Evolutionary conservation across 2,888 invertebrate genomes (phyloP).

Genomic region (Machimus rusticus): DNA sequence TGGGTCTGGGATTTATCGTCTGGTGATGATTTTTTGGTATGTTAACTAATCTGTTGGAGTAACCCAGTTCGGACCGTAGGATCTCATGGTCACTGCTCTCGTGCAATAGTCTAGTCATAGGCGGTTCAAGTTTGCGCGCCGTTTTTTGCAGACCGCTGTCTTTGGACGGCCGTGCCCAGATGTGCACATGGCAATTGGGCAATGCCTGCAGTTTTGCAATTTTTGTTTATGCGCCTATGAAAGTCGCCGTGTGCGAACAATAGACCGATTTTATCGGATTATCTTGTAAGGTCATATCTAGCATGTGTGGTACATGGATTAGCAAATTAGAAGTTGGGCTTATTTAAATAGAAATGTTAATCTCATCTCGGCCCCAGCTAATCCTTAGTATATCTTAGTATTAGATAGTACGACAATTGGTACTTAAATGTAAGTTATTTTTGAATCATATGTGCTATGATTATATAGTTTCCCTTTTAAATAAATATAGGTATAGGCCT

Average conservation of each 20-base stretch:
- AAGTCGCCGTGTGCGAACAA: background rate
- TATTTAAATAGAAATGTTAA: background rate
- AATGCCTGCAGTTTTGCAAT: background rate
- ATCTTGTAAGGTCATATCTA: background rate
- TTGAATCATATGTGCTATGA: too few species aligned
- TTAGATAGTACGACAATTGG: too few species aligned
- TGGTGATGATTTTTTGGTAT: conserved; percentile 31
- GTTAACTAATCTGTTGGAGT: conserved; percentile 16
- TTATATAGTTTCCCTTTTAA: too few species aligned
- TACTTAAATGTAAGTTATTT: too few species aligned
- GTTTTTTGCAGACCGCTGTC: background rate
- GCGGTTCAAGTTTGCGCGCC: background rate
- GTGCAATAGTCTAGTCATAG: background rate
- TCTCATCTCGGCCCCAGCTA: too few species aligned
- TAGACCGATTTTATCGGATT: background rate
- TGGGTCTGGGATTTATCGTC: conserved; percentile 27
- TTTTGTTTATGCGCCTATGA: background rate
- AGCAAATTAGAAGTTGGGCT: background rate
- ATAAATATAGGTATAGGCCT: too few species aligned
- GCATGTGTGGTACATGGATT: background rate
- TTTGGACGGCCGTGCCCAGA: background rate
- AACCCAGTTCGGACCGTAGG: conserved; percentile 13
- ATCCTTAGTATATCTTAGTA: too few species aligned
- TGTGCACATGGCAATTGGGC: background rate
- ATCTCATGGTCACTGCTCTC: conserved; percentile 17